Base-by-base conservation (phyloP, 2,113 vertebrate species). In the Poecilia latipinna region DNA sequence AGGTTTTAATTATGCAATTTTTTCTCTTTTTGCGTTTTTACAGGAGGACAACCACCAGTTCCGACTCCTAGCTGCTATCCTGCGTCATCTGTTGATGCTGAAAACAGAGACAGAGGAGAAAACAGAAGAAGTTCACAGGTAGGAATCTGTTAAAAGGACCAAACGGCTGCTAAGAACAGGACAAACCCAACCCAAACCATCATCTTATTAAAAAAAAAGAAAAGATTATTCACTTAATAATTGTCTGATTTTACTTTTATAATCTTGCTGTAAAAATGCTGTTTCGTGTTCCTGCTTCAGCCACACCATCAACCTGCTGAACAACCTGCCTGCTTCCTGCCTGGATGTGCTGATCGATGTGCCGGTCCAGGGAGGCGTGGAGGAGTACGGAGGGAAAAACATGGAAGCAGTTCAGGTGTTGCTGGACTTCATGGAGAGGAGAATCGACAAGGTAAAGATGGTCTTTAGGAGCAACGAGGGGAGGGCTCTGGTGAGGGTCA, bases 51-150 rank as follows among this genome's bases (percentile, higher is more conserved):
- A 96, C 88, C 97, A 97, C 83, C 97, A 98, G 90, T 95, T 96
- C 88, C 94, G 97, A 77, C 94, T 96, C 81, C 96, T 98, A 71
- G 91, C 95, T 80, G 96, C 96, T 91, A 95, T 98, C 91, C 94
- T 98, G 85, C 96, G 97, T 85, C 96, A 98, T 87, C 94, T 97
- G 90, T 94, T 99, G 95, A 95, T 98, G 95, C 94, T 96, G 32
- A 95, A 80, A 90, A 96, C 96, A 61, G 96, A 97, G 82, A 95
- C 94, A 4, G 96, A 97, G 92, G 97, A 98, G 61, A 99, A 98
- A 95, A 99, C 97, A 0, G 98, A 99, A 88, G 98, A 99, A 88
- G 92, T 94, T 61, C 98, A 99, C 95, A 99, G 98, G 98, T 99
- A 82, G 71, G 96, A 63, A 62, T 51, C 31, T 42, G 22, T 57